Conservation (phyloP, 2,113 vertebrate genomes). For the Smithornis capensis region DNA sequence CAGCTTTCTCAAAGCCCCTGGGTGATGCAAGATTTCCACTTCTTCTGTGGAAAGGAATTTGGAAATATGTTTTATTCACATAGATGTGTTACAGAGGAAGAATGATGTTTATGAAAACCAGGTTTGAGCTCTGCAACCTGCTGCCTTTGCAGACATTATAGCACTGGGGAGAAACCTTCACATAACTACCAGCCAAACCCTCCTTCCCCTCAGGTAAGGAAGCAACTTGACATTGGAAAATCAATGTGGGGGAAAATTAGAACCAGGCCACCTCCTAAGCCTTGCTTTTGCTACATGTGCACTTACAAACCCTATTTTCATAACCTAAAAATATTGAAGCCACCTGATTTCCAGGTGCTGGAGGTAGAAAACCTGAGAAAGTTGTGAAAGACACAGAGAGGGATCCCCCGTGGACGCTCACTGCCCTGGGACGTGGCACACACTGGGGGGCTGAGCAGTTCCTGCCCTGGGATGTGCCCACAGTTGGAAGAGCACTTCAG, state of each 20-base stretch:
- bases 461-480: rapidly evolving
- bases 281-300: not conserved
- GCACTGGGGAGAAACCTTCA: not conserved
- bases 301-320: not conserved
- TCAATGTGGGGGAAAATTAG: not conserved
- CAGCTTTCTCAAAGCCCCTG: not conserved
- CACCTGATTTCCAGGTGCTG: not conserved
- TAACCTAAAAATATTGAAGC: not conserved
- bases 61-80: rapidly evolving
- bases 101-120: not conserved
- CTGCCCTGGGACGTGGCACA: not conserved
- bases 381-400: not conserved
- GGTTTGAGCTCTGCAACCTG: not conserved
- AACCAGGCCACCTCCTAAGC: not conserved
- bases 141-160: not conserved
- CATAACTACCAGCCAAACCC: not conserved
- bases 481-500: rapidly evolving
- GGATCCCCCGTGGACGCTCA: not conserved
- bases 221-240: not conserved
- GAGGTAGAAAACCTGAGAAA: not conserved
- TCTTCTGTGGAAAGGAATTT: not conserved
- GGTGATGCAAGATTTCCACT: not conserved
- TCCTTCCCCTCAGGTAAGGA: not conserved
- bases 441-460: rapidly evolving
- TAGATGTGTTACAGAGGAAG: not conserved